These are phyloP conservation scores for Tadarida brasiliensis DNA, from an alignment of 2,797 vertebrate genomes.

Conservation along the genomic window DNA sequence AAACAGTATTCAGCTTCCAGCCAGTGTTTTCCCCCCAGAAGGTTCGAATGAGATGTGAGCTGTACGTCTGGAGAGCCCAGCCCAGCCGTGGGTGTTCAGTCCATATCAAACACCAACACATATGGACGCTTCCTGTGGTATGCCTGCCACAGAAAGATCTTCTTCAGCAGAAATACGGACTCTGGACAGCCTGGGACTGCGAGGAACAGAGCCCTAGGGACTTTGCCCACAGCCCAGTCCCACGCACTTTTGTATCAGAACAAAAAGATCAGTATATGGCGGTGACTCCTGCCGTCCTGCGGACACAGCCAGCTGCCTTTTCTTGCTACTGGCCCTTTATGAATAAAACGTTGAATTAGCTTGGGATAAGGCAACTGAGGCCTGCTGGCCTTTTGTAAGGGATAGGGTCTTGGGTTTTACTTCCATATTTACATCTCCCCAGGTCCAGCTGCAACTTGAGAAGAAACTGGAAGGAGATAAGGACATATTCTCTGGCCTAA, in stretches of 20 bases:
- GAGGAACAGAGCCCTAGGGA: conserved; percentile 62
- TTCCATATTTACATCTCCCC: conserved; percentile 77
- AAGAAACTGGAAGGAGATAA: conserved; percentile 77
- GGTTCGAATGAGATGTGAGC: conserved; percentile 54
- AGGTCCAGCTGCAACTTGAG: conserved; percentile 77
- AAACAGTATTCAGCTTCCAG: conserved; percentile 55
- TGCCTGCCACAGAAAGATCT: conserved; percentile 55
- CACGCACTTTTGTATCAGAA: conserved; percentile 71
- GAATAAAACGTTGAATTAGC: conserved; percentile 61
- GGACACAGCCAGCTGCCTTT: conserved; percentile 21
- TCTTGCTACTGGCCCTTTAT: conserved; percentile 60
- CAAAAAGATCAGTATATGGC: conserved; percentile 76
- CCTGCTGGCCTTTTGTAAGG: conserved; percentile 63
- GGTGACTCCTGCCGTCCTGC: background rate
- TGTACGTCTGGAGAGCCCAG: background rate
- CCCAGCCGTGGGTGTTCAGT: conserved; percentile 49
- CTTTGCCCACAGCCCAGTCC: conserved; percentile 64
- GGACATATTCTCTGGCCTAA: conserved; percentile 58
- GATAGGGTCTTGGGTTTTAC: conserved; percentile 69
- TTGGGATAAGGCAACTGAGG: conserved; percentile 64
- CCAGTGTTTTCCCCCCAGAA: background rate
- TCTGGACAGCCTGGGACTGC: conserved; percentile 20
- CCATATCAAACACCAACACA: conserved; percentile 65
- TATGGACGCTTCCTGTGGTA: conserved; percentile 47
- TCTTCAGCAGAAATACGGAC: conserved; percentile 34